phyloP scores from a whole-genome alignment of 2,888 invertebrate genomes.

The Thymelicus lineola region DNA sequence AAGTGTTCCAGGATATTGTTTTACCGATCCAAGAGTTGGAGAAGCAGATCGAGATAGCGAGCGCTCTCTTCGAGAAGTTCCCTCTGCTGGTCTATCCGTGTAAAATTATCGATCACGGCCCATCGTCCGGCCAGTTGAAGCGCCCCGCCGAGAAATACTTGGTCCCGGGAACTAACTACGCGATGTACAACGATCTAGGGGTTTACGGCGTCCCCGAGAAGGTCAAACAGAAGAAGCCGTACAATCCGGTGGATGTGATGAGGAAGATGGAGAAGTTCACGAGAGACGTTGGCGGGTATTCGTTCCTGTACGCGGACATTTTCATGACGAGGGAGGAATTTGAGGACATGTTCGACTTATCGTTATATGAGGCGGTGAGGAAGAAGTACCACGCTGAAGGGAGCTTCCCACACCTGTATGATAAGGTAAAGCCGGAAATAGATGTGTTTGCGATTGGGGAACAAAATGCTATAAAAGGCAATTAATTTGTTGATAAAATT shows the following conservation, averaged over 20 bases:
- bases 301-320: conserved; percentile 89
- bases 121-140: conserved; percentile 84
- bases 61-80: conserved; percentile 87
- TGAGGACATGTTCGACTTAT: conserved; percentile 88
- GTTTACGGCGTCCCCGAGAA: conserved; percentile 89
- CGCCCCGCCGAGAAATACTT: conserved; percentile 84
- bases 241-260: conserved; percentile 88
- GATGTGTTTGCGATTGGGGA: conserved; percentile 86
- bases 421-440: conserved; percentile 88
- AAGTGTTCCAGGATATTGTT: conserved; percentile 90
- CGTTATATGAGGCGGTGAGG: conserved; percentile 86
- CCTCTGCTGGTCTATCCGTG: conserved; percentile 90
- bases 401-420: conserved; percentile 87
- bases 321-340: conserved; percentile 88
- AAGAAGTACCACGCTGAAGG: conserved; percentile 84
- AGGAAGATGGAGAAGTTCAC: conserved; percentile 89
- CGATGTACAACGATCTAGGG: conserved; percentile 89
- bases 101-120: conserved; percentile 86
- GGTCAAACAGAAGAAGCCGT: conserved; percentile 85
- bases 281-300: conserved; percentile 87
- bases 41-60: conserved; percentile 86
- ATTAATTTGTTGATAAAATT: not conserved
- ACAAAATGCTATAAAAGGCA: conserved; percentile 54
- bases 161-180: conserved; percentile 87
- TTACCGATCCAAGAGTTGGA: conserved; percentile 87